Base-by-base conservation (phyloP, 2,888 invertebrate genomes). In the Lithosia quadra region DNA sequence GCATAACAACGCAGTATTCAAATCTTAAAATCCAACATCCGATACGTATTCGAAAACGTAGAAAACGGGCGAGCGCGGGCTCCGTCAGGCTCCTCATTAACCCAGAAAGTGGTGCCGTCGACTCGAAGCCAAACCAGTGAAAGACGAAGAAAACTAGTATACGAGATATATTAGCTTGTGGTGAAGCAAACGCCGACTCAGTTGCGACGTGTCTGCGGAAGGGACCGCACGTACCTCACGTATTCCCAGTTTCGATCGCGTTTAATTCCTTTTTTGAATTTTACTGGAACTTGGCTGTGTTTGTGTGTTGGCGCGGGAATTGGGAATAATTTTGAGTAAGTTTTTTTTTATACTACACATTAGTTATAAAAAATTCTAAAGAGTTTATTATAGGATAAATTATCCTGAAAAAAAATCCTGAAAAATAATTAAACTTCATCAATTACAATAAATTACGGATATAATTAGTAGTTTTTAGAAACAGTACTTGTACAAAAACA, bases 61-160 rank as follows among this genome's bases (percentile, higher is more conserved):
- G 93, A 93, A 93, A 94, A 93, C 86, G 87, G 89, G 87, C 86
- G 86, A 88, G 84, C 81, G 78, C 82, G 79, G 78, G 79, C 86
- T 84, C 84, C 82, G 87, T 86, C 87, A 86, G 88, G 86, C 86
- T 93, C 89, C 92, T 93, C 93, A 93, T 94, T 94, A 94, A 94
- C 94, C 94, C 93, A 94, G 92, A 94, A 93, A 93, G 88, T 88
- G 88, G 81, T 88, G 87, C 85, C 86, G 84, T 77, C 84, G 84
- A 81, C 84, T 79, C 78, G 81, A 83, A 81, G 86, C 85, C 84
- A 82, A 84, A 87, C 91, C 91, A 93, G 94, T 93, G 94, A 94
- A 93, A 94, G 93, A 93, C 90, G 92, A 90, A 88, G 92, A 88
- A 91, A 91, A 91, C 91, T 92, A 92, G 91, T 91, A 91, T 92